Evolutionary conservation across 92 coral and sea anemone species (phyloP).

Genomic region (Zoanthus gigantus): DNA sequence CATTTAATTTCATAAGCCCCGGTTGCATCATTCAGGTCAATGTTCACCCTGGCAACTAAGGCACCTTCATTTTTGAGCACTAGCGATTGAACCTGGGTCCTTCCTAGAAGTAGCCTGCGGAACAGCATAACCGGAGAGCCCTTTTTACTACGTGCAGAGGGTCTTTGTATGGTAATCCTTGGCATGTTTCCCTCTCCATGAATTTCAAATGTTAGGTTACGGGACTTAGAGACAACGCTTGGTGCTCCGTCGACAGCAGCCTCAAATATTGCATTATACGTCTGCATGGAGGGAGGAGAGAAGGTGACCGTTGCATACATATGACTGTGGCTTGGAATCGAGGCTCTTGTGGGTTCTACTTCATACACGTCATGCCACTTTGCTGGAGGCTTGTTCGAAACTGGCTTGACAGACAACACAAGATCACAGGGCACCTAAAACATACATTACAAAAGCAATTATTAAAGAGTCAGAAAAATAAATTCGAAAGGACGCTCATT

Average conservation of each 20-base stretch:
- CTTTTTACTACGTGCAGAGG: conserved; percentile 91
- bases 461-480: not conserved
- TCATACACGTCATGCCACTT: conserved; percentile 99
- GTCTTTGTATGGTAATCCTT: conserved; percentile 82
- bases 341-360: conserved; percentile 90
- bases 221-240: conserved; percentile 90
- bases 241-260: conserved; percentile 99
- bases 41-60: conserved; percentile 80
- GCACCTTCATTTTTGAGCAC: conserved; percentile 93
- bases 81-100: conserved; percentile 86
- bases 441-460: not conserved
- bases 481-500: not conserved
- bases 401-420: conserved; percentile 92
- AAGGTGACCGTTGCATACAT: conserved; percentile 94
- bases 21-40: conserved; percentile 85
- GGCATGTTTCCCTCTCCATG: conserved; percentile 99
- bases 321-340: conserved; percentile 91
- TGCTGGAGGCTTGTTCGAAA: conserved; percentile 94
- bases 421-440: conserved; percentile 94
- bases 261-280: conserved; percentile 87
- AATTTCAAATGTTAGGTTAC: conserved; percentile 94
- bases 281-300: conserved; percentile 98
- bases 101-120: conserved; percentile 85
- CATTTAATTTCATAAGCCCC: conserved; percentile 75
- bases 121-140: conserved; percentile 91